These are phyloP conservation scores for Peromyscus attwateri DNA, from an alignment of 2,797 vertebrate genomes.

Conservation along the genomic window DNA sequence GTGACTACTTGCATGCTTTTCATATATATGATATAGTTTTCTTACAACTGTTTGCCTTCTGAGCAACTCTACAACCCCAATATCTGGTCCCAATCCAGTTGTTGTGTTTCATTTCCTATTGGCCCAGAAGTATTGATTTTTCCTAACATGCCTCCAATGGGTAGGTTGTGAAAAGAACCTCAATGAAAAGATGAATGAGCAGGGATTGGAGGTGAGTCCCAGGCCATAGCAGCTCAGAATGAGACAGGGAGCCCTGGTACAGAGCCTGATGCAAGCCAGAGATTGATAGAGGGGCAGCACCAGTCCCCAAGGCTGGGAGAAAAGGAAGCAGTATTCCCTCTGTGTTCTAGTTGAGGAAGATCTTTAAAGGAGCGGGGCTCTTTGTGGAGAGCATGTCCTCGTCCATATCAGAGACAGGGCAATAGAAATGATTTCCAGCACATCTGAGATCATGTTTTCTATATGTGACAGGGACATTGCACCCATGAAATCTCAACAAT, in stretches of 20 bases:
- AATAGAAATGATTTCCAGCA: background rate
- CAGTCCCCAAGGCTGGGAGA: background rate
- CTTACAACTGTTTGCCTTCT: background rate
- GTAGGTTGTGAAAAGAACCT: too few species aligned
- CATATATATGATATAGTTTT: too few species aligned
- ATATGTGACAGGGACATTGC: background rate
- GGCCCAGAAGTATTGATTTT: background rate
- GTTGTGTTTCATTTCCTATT: background rate
- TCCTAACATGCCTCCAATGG: background rate
- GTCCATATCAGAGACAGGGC: background rate
- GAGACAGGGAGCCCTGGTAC: background rate
- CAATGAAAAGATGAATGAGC: background rate
- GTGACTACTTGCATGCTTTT: too few species aligned
- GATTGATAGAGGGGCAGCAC: too few species aligned
- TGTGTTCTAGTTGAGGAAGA: background rate
- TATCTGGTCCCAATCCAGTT: too few species aligned
- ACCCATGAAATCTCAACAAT: background rate
- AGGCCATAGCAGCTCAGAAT: background rate
- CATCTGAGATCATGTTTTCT: background rate
- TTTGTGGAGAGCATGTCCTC: fast-evolving
- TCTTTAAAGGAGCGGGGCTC: fast-evolving
- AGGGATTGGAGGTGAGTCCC: background rate
- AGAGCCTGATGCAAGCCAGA: background rate
- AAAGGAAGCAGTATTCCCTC: background rate
- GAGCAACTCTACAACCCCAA: fast-evolving